Evolutionary conservation across 2,797 vertebrate species (phyloP), one percentile per base, ranked within the genome.

Genomic region (Holocentrus rufus): DNA sequence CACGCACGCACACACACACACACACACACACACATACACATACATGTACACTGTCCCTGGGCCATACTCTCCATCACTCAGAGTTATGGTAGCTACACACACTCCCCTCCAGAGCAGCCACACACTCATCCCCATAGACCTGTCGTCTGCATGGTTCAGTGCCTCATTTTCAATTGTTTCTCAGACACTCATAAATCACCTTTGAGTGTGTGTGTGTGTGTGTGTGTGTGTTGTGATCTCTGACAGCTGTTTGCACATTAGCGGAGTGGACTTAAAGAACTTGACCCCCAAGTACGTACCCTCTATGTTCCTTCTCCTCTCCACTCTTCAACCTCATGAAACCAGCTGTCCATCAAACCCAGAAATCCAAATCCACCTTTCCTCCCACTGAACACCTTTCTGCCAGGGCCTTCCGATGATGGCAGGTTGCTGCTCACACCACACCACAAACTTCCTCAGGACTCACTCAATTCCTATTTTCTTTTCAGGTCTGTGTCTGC

Each of bases 101-200:
- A 17, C 58, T 74, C 50, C 46, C 77, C 88, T 85, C 76, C 8
- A 42, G 68, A 87, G 76, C 69, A 77, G 70, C 82, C 65, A 30
- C 56, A 81, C 64, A 72, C 52, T 77, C 85, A 66, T 88, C 87
- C 84, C 86, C 65, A 80, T 60, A 84, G 85, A 85, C 85, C 75
- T 88, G 83, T 81, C 50, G 60, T 55, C 50, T 87, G 85, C 80
- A 89, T 77, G 88, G 84, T 83, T 88, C 83, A 88, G 63, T 82
- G 85, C 75, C 79, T 90, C 74, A 88, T 91, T 92, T 91, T 84
- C 90, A 80, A 79, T 90, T 91, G 87, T 91, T 90, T 88, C 85
- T 84, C 69, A 70, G 71, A 80, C 71, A 71, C 81, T 80, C 77
- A 89, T 92, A 90, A 90, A 91, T 92, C 88, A 91, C 47, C 39